Evolutionary conservation across 1,140 invertebrate species (phyloP), one percentile per base, ranked within the genome.

Genomic region (Leptopilina clavipes): DNA sequence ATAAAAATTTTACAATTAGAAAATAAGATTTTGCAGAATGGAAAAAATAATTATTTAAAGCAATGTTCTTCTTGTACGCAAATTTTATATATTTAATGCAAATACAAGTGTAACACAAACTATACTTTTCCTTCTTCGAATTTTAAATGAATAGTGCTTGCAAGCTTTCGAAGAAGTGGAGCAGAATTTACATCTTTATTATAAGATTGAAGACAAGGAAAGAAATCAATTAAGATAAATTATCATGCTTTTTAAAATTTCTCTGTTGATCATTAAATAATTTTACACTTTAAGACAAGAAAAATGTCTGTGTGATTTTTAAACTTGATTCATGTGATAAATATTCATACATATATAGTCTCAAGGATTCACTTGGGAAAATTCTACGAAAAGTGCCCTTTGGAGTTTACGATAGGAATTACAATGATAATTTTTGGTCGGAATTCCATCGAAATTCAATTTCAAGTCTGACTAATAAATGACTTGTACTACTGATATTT

Each of bases 111-210:
- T 10, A 54, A 19, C 17, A 19, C 14, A 54, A 54, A 54, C 52
- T 54, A 18, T 19, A 10, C 18, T 17, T 8, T 19, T 54, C 8
- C 6, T 18, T 14, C n/a, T 18, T 52, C n/a, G 52, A 18, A 19
- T 19, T 7, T 18, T 19, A 19, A 54, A 54, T 0, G 52, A 54
- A 17, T 7, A 17, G 14, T 52, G 18, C 1, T 52, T 52, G 8
- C n/a, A n/a, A 54, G 52, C 25, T 31, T 19, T 54, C 18, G 52
- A 19, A 18, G 11, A 54, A 54, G 52, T 54, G 18, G 52, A 54
- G 19, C 52, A 19, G 10, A 54, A 54, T 54, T 54, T 54, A 54
- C 52, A 54, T 54, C n/a, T 54, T 54, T n/a, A 19, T 54, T 54
- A 54, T 54, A 54, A n/a, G 52, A 54, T 18, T 9, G 52, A 54